Evolutionary conservation across 1,140 invertebrate genomes (phyloP), one percentile per base, ranked within the genome.

Genomic region (Drosophila repleta): DNA sequence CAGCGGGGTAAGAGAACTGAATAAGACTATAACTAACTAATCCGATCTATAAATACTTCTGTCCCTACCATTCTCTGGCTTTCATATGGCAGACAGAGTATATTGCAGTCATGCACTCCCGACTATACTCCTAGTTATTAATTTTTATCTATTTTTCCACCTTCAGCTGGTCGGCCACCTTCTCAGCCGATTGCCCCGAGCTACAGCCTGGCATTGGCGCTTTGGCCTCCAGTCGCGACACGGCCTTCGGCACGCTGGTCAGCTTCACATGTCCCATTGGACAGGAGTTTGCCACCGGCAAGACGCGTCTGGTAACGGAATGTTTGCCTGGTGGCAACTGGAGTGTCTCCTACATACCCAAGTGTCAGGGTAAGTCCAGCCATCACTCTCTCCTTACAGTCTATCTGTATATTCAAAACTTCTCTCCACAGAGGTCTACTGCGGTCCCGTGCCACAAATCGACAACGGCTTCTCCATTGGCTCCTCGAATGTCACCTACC

Each of bases 391-490:
- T 37, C 7, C 18, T 60, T 32, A 39, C 7, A 37, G 53, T 24
- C 3, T 4, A 0, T 1, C 20, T 26, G 0, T 10, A 13, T n/a
- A 8, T 5, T 20, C 4, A 11, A 3, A 6, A 17, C n/a, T 2
- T 51, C 15, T 45, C 15, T 21, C 74, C 92, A 24, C 93, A 96
- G 97, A 98, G 93, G 96, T 98, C 15, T 99, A 99, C 90, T 99
- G 98, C 92, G 97, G 97, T 56, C 97, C 98, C 32, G 98, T 99
- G 21, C 98, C 98, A 61, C 98, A 99, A 93, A 99, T 99, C 63
- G 97, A 98, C 80, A 99, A 99, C 91, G 98, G 98, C 48, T 99
- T 98, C 91, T 98, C 98, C 0, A 98, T 98, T 89, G 96, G 96
- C 49, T 97, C 98, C 1, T 96, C 97, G 0, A 99, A 99, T 91